A percentile compares a stretch with the other conserved stretches of the same genome.
phyloP scores from a whole-genome alignment of 2,888 invertebrate species.

The Ctena decussata region DNA sequence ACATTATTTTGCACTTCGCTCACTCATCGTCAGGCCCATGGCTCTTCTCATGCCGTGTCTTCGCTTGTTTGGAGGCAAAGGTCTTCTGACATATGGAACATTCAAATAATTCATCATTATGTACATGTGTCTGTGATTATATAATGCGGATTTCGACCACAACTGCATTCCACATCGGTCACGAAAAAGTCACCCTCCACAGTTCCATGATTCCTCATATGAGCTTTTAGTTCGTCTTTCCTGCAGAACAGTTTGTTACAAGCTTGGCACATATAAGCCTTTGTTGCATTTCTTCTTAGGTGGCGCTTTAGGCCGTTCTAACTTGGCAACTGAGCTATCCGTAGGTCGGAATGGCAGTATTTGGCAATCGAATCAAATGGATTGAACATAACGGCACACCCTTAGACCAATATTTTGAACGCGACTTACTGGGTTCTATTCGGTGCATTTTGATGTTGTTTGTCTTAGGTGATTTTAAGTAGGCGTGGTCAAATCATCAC shows the following conservation, averaged over 20 bases:
- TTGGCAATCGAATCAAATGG: too few species aligned
- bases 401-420: too few species aligned
- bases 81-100: background rate
- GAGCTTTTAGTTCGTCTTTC: background rate
- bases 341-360: too few species aligned
- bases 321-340: background rate
- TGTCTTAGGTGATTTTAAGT: too few species aligned
- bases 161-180: background rate
- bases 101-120: background rate
- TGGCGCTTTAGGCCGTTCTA: background rate
- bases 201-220: background rate
- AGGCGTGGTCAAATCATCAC: too few species aligned
- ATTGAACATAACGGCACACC: too few species aligned
- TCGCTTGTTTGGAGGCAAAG: background rate
- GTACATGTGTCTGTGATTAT: background rate
- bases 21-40: background rate
- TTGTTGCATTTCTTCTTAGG: background rate
- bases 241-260: background rate
- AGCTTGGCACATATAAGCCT: background rate
- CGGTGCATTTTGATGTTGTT: too few species aligned
- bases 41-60: background rate
- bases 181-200: background rate
- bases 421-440: too few species aligned
- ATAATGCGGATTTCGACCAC: background rate
- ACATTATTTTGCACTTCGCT: background rate